Evolutionary conservation across 2,888 invertebrate genomes (phyloP).

Genomic region (Campopleginae sp.): DNA sequence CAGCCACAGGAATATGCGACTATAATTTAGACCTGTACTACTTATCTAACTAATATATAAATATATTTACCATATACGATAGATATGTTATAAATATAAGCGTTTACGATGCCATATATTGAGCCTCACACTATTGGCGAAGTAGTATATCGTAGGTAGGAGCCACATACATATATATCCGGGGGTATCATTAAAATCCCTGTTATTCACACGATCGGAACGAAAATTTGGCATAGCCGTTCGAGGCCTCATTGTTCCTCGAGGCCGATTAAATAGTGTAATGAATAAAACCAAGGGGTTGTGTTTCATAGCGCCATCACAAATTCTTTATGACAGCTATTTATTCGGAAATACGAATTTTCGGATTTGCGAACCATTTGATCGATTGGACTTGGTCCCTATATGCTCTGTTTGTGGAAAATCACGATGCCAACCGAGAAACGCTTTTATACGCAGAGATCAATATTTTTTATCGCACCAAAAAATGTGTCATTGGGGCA

Average conservation of each 20-base stretch:
- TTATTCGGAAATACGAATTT: conserved; percentile 27
- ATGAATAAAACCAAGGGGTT: conserved; percentile 50
- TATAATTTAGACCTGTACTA: conserved; percentile 35
- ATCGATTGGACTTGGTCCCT: background rate
- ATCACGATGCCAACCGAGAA: background rate
- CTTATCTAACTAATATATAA: conserved; percentile 4
- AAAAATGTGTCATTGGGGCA: background rate
- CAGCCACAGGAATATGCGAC: conserved; percentile 23
- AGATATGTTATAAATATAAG: conserved; percentile 9
- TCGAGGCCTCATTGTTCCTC: conserved; percentile 51
- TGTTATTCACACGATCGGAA: conserved; percentile 27
- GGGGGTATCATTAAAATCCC: conserved; percentile 59
- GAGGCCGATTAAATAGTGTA: conserved; percentile 55
- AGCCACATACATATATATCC: conserved; percentile 23
- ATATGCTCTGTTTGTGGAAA: background rate
- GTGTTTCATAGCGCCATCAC: background rate
- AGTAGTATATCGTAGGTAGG: background rate
- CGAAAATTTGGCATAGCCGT: conserved; percentile 55
- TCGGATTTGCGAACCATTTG: background rate
- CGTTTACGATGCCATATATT: background rate
- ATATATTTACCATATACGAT: conserved; percentile 8
- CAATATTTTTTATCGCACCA: background rate
- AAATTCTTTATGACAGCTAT: conserved; percentile 43
- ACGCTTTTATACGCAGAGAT: background rate
- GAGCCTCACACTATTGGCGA: background rate